Evolutionary conservation across 2,888 invertebrate genomes (phyloP).

Genomic region (Drosophila histrio): DNA sequence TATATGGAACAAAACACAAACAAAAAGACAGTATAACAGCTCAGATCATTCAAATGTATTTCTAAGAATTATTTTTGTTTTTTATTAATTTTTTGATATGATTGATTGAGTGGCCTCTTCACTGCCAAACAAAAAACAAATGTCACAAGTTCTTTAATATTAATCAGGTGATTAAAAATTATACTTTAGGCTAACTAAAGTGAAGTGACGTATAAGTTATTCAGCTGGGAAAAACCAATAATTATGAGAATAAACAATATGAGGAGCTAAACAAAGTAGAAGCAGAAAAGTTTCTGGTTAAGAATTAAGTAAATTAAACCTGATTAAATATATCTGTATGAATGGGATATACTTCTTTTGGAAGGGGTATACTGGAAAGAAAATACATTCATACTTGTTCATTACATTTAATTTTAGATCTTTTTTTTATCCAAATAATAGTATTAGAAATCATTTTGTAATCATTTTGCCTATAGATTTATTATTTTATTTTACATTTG

Average conservation of each 20-base stretch:
- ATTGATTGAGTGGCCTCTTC: constrained; percentile 19
- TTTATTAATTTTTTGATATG: background rate
- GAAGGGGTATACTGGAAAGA: no score
- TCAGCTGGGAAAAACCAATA: background rate
- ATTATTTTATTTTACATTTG: no score
- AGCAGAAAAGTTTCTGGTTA: background rate
- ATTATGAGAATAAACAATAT: background rate
- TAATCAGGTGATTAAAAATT: constrained; percentile 17
- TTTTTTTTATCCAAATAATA: no score
- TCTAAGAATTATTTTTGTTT: background rate
- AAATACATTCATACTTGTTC: no score
- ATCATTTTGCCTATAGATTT: no score
- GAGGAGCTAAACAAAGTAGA: background rate
- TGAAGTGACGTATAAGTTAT: background rate
- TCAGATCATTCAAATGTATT: background rate
- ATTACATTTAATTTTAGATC: no score
- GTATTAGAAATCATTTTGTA: no score
- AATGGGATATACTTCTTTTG: no score
- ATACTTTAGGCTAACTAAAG: background rate
- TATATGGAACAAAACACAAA: background rate
- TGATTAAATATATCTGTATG: no score
- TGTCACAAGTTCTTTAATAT: background rate
- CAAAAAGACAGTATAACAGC: background rate
- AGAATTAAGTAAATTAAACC: background rate
- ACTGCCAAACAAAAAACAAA: background rate